phyloP scores from a whole-genome alignment of 2,113 vertebrate genomes.

The Cephalopterus ornatus region DNA sequence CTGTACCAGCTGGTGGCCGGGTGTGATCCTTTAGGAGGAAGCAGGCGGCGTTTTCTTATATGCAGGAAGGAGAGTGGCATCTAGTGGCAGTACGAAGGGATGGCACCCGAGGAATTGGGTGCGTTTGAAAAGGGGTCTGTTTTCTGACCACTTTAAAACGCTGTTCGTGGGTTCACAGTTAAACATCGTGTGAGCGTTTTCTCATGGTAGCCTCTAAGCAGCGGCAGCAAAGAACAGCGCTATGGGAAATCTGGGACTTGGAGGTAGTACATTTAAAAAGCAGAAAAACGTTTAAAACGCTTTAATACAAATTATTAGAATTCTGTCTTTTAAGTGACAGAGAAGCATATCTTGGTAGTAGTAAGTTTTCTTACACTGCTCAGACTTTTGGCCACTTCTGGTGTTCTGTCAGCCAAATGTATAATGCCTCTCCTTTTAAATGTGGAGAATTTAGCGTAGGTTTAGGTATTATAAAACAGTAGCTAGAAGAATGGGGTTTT shows the following conservation, averaged over 20 bases:
- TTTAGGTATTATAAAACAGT: not conserved
- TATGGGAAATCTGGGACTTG: not conserved
- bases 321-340: not conserved
- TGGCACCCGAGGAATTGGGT: not conserved
- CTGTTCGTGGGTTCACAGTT: not conserved
- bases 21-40: not conserved
- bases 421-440: not conserved
- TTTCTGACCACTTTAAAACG: not conserved
- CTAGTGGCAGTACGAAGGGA: slow-evolving; percentile 35
- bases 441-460: not conserved
- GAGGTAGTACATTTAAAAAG: no score
- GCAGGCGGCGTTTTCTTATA: not conserved
- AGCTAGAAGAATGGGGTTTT: not conserved
- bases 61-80: slow-evolving; percentile 43
- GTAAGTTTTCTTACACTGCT: not conserved
- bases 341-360: not conserved
- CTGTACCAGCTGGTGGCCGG: not conserved
- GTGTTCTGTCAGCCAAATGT: not conserved
- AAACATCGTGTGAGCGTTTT: not conserved
- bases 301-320: no score
- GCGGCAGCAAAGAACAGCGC: not conserved
- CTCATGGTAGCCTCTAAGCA: not conserved
- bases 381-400: not conserved
- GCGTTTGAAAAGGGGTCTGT: not conserved
- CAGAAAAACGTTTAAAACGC: no score